Percentiles rank a stretch among this genome's conserved stretches.
phyloP scores from a whole-genome alignment of 2,888 invertebrate species.

The Fissipunctia ypsillon region DNA sequence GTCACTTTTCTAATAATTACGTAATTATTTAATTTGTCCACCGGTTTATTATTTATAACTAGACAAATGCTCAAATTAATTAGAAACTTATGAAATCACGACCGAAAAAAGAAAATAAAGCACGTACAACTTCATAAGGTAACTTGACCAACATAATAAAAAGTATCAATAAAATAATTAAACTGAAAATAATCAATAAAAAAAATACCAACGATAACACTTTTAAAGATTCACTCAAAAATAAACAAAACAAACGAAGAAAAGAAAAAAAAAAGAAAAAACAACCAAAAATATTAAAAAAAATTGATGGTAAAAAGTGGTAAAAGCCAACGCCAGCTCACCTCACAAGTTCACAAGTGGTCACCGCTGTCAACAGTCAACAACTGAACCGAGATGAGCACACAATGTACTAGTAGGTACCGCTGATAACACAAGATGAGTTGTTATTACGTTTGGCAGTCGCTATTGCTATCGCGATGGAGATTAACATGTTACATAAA shows the following conservation, averaged over 20 bases:
- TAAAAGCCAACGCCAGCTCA: constrained; percentile 15
- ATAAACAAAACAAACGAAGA: background rate
- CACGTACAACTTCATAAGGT: no score
- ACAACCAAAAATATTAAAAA: background rate
- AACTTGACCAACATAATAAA: background rate
- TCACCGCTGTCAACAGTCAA: constrained; percentile 42
- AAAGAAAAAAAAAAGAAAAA: background rate
- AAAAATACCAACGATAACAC: background rate
- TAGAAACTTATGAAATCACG: background rate
- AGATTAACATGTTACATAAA: background rate
- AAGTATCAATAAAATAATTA: background rate
- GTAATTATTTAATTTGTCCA: background rate
- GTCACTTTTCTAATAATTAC: background rate
- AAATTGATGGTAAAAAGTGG: background rate
- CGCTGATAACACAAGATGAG: constrained; percentile 58
- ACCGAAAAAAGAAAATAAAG: no score
- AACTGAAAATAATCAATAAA: background rate
- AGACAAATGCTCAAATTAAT: background rate
- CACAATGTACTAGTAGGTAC: constrained; percentile 11
- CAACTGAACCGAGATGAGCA: constrained; percentile 45
- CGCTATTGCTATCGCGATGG: constrained; percentile 53
- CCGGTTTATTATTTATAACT: background rate
- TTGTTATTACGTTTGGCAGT: constrained; percentile 27
- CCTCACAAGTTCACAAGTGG: constrained; percentile 44
- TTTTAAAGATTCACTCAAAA: background rate